These are phyloP conservation scores for Nipponia nippon DNA, from an alignment of 2,113 vertebrate species.

Conservation along the genomic window DNA sequence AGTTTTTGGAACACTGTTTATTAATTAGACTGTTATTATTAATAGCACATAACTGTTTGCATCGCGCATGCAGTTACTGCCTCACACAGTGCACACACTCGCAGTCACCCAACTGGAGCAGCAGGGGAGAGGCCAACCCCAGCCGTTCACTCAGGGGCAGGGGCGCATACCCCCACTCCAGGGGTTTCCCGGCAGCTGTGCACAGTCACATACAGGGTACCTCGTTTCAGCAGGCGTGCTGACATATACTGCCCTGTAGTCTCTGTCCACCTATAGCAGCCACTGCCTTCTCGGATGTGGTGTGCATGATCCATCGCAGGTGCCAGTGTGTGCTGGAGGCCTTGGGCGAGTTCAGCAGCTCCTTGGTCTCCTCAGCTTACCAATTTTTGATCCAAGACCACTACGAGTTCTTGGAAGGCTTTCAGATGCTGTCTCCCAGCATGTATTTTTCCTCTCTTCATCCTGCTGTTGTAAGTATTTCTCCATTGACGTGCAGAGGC, in stretches of 20 bases:
- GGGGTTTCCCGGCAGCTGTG: neutral
- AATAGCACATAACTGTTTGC: neutral
- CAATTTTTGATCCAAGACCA: neutral
- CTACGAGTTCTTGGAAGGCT: neutral
- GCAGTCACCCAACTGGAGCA: accelerated
- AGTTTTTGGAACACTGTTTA: neutral
- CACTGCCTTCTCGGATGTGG: accelerated
- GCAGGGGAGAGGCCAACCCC: neutral
- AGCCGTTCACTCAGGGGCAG: accelerated
- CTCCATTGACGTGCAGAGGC: too few relatives aligned
- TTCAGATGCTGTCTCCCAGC: neutral
- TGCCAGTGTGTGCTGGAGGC: neutral
- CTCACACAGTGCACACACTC: accelerated
- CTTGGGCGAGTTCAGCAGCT: neutral
- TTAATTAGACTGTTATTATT: neutral
- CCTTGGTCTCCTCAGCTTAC: neutral
- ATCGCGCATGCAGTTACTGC: accelerated
- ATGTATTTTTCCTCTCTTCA: neutral
- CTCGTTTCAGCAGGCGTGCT: neutral
- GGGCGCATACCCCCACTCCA: accelerated
- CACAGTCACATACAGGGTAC: accelerated
- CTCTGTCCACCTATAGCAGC: neutral
- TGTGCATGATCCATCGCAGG: accelerated
- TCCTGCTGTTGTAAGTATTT: neutral
- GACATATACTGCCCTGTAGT: neutral